Evolutionary conservation across 2,888 invertebrate species (phyloP), one percentile per base, ranked within the genome.

Genomic region (Macrosoma leucophasiata): DNA sequence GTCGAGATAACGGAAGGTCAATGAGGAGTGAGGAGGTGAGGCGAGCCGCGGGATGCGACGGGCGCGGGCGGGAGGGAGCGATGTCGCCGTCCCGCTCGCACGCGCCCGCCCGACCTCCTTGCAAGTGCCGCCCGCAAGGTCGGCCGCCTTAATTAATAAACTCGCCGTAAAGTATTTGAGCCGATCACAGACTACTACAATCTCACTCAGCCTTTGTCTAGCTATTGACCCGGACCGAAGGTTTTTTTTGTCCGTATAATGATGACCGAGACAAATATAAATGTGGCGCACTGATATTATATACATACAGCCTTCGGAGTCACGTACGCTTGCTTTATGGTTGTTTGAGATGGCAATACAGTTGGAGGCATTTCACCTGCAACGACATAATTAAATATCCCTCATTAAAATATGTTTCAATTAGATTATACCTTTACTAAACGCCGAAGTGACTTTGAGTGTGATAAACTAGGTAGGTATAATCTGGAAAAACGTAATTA

Each of bases 111-210:
- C 79, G 78, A 77, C 78, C 81, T 81, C 81, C 77, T 81, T 79
- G 76, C 79, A 78, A 79, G 81, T 67, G 75, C 81, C 74, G 74
- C 77, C 68, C 71, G 77, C 82, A 82, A 81, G 84, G 82, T 81
- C 82, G 84, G 75, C 69, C 66, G 79, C 76, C 74, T 81, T 84
- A 84, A 84, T 84, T 84, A 84, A 84, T 84, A 82, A 84, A 82
- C 81, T 76, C 79, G 75, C 74, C 76, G 79, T 82, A 76, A 81
- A 82, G 77, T 79, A 82, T 84, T 79, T 79, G 81, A 82, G 77
- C 76, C 78, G 81, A 81, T 81, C 66, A 58, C 76, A 73, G 75
- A 70, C 74, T 72, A 72, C 73, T 76, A 73, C 76, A 71, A 78
- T 78, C 75, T 76, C 70, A 70, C 63, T 66, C 69, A 69, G 73